Evolutionary conservation across 2,888 invertebrate genomes (phyloP).

Genomic region (Aricia artaxerxes): DNA sequence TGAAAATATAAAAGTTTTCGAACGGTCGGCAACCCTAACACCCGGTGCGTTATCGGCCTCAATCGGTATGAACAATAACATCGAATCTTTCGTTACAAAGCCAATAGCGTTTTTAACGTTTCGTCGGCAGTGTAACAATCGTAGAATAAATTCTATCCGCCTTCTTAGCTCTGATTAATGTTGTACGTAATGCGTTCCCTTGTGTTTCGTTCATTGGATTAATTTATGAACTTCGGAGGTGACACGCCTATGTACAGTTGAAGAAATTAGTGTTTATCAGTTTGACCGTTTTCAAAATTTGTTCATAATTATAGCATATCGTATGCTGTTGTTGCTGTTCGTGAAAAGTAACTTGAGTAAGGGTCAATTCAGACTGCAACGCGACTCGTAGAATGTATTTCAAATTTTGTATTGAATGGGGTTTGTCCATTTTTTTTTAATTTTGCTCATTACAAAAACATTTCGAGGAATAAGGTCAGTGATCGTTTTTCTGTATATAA

Average conservation of each 20-base stretch:
- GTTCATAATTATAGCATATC: too few species aligned
- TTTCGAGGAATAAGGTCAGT: too few species aligned
- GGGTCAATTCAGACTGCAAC: too few species aligned
- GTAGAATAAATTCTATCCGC: constrained; percentile 80
- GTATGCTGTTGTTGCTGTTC: too few species aligned
- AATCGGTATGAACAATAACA: constrained; percentile 74
- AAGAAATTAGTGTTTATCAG: not conserved
- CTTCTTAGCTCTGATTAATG: constrained; percentile 79
- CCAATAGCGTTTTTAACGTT: constrained; percentile 79
- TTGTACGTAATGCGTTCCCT: constrained; percentile 72
- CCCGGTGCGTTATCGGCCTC: constrained; percentile 72
- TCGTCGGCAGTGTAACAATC: constrained; percentile 78
- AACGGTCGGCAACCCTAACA: constrained; percentile 42
- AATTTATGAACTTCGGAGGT: constrained; percentile 65
- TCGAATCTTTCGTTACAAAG: constrained; percentile 77
- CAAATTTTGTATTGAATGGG: too few species aligned
- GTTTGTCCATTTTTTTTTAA: too few species aligned
- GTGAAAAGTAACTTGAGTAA: too few species aligned
- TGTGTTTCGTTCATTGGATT: constrained; percentile 69
- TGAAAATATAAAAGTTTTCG: not conserved
- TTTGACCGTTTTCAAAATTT: too few species aligned
- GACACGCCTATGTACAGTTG: constrained; percentile 25
- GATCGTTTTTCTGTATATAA: too few species aligned
- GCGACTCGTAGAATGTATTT: too few species aligned
- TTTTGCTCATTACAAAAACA: too few species aligned